Percentiles rank a stretch among this genome's conserved stretches.
phyloP scores from a whole-genome alignment of 2,797 vertebrate species.

The Bradypus variegatus region DNA sequence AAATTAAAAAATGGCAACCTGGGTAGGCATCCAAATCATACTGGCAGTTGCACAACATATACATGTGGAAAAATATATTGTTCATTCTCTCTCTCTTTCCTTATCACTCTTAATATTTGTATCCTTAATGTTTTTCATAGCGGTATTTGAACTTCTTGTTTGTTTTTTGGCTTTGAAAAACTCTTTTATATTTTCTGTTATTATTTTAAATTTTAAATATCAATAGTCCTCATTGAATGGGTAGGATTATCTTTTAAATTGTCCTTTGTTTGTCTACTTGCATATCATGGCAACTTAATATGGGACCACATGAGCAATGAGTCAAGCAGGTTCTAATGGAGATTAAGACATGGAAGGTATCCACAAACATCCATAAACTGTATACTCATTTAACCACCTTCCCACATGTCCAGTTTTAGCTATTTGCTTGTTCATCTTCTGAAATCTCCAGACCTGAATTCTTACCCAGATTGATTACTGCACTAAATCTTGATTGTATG shows the following conservation, averaged over 20 bases:
- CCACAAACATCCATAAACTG: slow-evolving; percentile 31
- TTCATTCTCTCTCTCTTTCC: slow-evolving; percentile 21
- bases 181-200: background rate
- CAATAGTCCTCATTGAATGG: background rate
- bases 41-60: background rate
- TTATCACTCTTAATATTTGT: background rate
- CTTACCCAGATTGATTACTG: slow-evolving; percentile 45
- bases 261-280: slow-evolving; percentile 45
- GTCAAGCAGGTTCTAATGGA: slow-evolving; percentile 58
- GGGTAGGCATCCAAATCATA: slow-evolving; percentile 17
- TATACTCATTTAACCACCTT: slow-evolving; percentile 48
- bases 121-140: slow-evolving; percentile 12
- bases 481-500: slow-evolving; percentile 60
- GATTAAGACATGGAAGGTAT: slow-evolving; percentile 47
- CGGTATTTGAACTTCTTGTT: slow-evolving; percentile 37
- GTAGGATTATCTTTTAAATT: background rate
- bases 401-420: slow-evolving; percentile 55
- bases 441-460: slow-evolving; percentile 53
- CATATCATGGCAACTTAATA: slow-evolving; percentile 12
- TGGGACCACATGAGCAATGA: slow-evolving; percentile 29
- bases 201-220: slow-evolving; percentile 27
- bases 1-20: slow-evolving; percentile 26
- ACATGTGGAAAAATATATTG: background rate
- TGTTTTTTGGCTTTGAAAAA: background rate
- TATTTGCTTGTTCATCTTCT: slow-evolving; percentile 62